Evolutionary conservation across 2,797 vertebrate species (phyloP), one percentile per base, ranked within the genome.

Genomic region (Eulemur mongoz): DNA sequence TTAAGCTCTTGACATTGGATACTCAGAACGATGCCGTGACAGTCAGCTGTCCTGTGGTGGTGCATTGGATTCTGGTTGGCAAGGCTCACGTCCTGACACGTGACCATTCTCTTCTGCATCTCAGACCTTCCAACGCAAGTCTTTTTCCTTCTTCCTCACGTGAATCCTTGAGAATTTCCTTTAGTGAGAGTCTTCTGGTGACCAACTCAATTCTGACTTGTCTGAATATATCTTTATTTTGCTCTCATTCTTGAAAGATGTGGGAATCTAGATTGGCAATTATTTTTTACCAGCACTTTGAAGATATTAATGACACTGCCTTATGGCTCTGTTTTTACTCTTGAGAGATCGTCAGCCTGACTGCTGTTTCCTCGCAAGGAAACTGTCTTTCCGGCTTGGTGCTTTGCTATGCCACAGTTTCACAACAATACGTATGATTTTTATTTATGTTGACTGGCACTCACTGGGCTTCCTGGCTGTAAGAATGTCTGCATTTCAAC

Each of bases 1-100:
- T 32, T 20, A 7, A 20, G 23, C 43, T 48, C 45, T 7, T 35
- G 52, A 54, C 10, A 0, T 22, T 27, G 38, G 14, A 61, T 13
- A 17, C 52, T 35, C 67, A 18, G 4, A 23, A 18, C 3, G 25
- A 2, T 3, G 23, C 23, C 5, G 4, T 15, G 40, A 25, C 5
- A 25, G 11, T 11, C 32, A 9, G 7, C 12, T 5, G 30, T 20
- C 14, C 18, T 2, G 0, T 5, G 45, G 7, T 2, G 4, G 27
- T 4, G 13, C 8, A 38, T 22, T n/a, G 7, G 32, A 10, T 72
- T 30, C 70, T 8, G 4, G 20, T 6, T 9, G 63, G 63, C 63
- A 9, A 65, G 63, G 8, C n/a, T 61, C 7, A 7, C 0, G 1
- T 10, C 20, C 27, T 27, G 23, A 7, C 18, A 4, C 0, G 14